A percentile compares a stretch with the other conserved stretches of the same genome.
Evolutionary conservation across 2,888 invertebrate species (phyloP).

Genomic region (Electrophaes corylata): DNA sequence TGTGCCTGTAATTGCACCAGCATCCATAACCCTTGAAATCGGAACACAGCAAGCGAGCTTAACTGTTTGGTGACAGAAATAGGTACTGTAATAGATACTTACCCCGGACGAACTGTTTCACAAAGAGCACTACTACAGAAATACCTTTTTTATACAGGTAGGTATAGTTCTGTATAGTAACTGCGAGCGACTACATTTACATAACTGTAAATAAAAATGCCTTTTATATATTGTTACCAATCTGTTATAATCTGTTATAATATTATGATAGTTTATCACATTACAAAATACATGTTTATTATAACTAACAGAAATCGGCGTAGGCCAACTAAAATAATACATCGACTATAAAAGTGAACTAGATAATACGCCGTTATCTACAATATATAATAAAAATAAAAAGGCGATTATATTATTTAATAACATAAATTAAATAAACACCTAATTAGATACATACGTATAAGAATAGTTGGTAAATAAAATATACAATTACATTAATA

Average conservation of each 20-base stretch:
- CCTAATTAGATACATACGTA: constrained; percentile 30
- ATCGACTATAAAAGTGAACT: constrained; percentile 62
- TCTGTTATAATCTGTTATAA: constrained; percentile 68
- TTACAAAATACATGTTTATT: constrained; percentile 67
- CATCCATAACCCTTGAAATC: too few relatives aligned
- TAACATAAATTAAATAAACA: constrained; percentile 56
- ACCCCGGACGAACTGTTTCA: too few relatives aligned
- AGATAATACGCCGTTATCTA: constrained; percentile 56
- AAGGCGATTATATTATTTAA: constrained; percentile 49
- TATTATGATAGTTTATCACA: constrained; percentile 65
- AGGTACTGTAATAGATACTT: too few relatives aligned
- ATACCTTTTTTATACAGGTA: too few relatives aligned
- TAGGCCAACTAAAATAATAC: constrained; percentile 59
- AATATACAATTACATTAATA: constrained; percentile 47
- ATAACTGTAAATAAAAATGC: constrained; percentile 25
- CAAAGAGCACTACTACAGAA: too few relatives aligned
- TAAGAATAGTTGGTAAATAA: constrained; percentile 58
- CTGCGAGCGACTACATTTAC: not conserved
- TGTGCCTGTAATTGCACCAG: too few relatives aligned
- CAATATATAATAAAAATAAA: constrained; percentile 55
- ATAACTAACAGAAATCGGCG: constrained; percentile 60
- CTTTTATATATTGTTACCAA: constrained; percentile 56
- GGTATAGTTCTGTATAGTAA: too few relatives aligned
- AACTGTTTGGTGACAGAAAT: too few relatives aligned
- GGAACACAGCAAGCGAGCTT: too few relatives aligned